Conservation (phyloP, 2,888 invertebrate genomes). For the Phymatocera aterrima region DNA sequence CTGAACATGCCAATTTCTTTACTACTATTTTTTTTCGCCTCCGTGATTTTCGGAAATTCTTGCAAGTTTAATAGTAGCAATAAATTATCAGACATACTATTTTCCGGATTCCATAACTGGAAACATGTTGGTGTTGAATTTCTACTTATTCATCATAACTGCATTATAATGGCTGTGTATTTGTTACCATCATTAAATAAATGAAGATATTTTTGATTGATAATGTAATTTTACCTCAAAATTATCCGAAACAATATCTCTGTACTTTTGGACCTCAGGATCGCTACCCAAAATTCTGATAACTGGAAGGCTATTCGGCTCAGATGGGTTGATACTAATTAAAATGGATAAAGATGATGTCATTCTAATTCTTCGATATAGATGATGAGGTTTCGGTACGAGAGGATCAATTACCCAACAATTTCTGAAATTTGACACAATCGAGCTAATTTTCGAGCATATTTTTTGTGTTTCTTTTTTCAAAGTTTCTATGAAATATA, state of each 20-base stretch:
- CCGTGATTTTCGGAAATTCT: constrained; percentile 61
- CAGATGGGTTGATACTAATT: constrained; percentile 63
- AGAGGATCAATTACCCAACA: constrained; percentile 70
- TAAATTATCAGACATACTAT: constrained; percentile 63
- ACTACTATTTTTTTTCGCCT: constrained; percentile 31
- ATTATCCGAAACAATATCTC: constrained; percentile 59
- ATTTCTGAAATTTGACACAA: constrained; percentile 57
- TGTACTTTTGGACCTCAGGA: constrained; percentile 61
- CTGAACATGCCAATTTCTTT: constrained; percentile 57
- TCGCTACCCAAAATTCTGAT: constrained; percentile 68
- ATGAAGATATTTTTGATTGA: not conserved
- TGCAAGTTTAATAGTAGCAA: constrained; percentile 61
- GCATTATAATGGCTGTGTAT: constrained; percentile 1
- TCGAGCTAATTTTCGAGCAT: not conserved
- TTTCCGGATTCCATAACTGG: constrained; percentile 66
- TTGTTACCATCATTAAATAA: not conserved
- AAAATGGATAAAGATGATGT: constrained; percentile 64
- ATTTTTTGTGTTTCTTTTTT: not conserved
- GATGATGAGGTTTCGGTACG: constrained; percentile 66
- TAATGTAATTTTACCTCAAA: constrained; percentile 56
- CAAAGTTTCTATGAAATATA: constrained; percentile 51
- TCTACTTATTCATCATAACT: not conserved
- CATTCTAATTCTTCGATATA: constrained; percentile 67
- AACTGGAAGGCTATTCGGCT: constrained; percentile 61
- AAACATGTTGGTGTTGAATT: constrained; percentile 44